Evolutionary conservation across 2,888 invertebrate genomes (phyloP), one percentile per base, ranked within the genome.

Genomic region (Melikaiella ostensackeni): DNA sequence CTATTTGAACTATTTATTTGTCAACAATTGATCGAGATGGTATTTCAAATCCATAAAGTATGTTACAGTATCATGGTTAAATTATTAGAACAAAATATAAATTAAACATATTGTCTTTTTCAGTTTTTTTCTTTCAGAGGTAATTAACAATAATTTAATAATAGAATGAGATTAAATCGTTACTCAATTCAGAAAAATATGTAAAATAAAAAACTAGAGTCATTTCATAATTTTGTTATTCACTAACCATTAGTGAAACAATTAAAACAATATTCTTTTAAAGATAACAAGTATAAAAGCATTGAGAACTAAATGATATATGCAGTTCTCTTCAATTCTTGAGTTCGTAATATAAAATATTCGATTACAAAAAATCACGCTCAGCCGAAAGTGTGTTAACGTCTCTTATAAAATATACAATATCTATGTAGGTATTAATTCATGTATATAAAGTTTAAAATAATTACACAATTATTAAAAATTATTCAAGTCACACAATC

Each of bases 361-460:
- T 70, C n/a, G 46, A 70, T 50, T 70, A 70, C 70, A 50, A 70
- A 70, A 46, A 50, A 11, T 50, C 46, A 55, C 50, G 50, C 30
- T 33, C 38, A 24, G 19, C 66, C 27, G 16, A 46, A 66, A 16
- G 24, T 46, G 24, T 42, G 16, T 64, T 38, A n/a, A 21, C 16
- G 42, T 8, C 21, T 66, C n/a, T 55, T 21, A 46, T 6, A 46
- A 66, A 66, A 46, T 46, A 46, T 42, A 21, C 38, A n/a, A 38
- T 38, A 38, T 13, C 16, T 30, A 30, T 30, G 13, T 33, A 50
- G 19, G 59, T 16, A 59, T 59, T 59, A 59, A 33, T 70, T 46
- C 19, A 27, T 70, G n/a, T 50, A n/a, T 55, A 46, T 50, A 50
- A 50, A 50, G 9, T 27, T 9, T 9, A 66, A 70, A 46, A 70